A percentile compares a stretch with the other conserved stretches of the same genome.
Conservation (phyloP, 2,113 vertebrate genomes). For the Esox niger region DNA sequence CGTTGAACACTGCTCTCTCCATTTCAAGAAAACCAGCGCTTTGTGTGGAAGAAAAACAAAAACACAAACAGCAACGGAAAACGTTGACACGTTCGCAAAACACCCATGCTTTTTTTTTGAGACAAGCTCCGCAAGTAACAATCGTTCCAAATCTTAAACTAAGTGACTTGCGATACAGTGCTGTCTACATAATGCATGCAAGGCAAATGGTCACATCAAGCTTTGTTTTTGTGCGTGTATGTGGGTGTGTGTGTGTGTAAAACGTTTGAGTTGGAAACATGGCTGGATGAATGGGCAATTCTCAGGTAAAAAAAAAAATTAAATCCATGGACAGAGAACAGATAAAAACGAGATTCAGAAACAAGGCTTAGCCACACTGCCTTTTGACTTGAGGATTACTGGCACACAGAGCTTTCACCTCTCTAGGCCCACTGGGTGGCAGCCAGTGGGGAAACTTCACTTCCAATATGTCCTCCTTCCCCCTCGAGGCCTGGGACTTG, state of each 20-base stretch:
- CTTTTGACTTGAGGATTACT: slow-evolving; percentile 99
- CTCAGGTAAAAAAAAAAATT: slow-evolving; percentile 66
- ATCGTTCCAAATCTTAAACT: slow-evolving; percentile 73
- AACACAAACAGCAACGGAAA: slow-evolving; percentile 42
- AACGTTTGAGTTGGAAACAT: slow-evolving; percentile 77
- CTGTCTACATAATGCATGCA: slow-evolving; percentile 93
- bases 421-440: slow-evolving; percentile 99
- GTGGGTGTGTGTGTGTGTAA: slow-evolving; percentile 15
- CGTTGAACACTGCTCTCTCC: slow-evolving; percentile 94
- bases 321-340: slow-evolving; percentile 89
- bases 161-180: slow-evolving; percentile 73
- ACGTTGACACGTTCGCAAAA: slow-evolving; percentile 59
- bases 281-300: slow-evolving; percentile 86
- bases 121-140: slow-evolving; percentile 60
- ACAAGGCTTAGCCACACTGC: slow-evolving; percentile 88
- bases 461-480: slow-evolving; percentile 99
- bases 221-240: too few species aligned
- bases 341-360: slow-evolving; percentile 72
- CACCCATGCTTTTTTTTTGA: slow-evolving; percentile 58
- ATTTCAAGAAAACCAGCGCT: slow-evolving; percentile 82
- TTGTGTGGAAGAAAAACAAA: slow-evolving; percentile 46
- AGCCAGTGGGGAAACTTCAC: slow-evolving; percentile 88
- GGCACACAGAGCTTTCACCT: slow-evolving; percentile 98
- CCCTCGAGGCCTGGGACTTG: slow-evolving; percentile 98
- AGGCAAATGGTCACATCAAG: slow-evolving; percentile 78